Evolutionary conservation across 2,888 invertebrate species (phyloP), one percentile per base, ranked within the genome.

Genomic region (Cerastis leucographa): DNA sequence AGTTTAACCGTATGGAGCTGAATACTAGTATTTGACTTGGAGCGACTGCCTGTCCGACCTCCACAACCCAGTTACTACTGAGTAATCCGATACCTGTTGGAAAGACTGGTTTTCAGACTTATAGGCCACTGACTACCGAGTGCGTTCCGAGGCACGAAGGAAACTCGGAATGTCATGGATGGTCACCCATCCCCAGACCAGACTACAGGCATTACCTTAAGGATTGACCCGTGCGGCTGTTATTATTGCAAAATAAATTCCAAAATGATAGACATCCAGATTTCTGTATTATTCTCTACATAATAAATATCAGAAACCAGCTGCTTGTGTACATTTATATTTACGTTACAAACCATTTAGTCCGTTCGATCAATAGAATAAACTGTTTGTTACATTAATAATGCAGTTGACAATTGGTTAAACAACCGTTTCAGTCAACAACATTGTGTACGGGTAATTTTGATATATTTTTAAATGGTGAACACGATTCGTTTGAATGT

Each of bases 331-430:
- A 54, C n/a, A n/a, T 61, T 74, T 61, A 9, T 66, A 74, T 81
- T 66, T 66, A 35, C n/a, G n/a, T 54, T 54, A 22, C 51, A 46
- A 67, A 81, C 0, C 74, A 67, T 74, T 81, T 56, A 67, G 35
- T 69, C 9, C 7, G 7, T 76, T 51, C 19, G 44, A 49, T 59
- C 14, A 65, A 65, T 76, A 44, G 35, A 42, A 19, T 69, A 44
- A 80, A 65, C 56, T 69, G 76, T 82, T 69, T 82, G 76, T 76
- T 59, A 68, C 82, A 82, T 82, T 25, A 69, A 69, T 40, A 82
- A 80, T 82, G 17, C 25, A 69, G 46, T 56, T 51, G 44, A 59
- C 54, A 69, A 82, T 64, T 64, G 29, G 25, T 75, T 65, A 51
- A 56, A 82, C 40, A 44, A 64, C 49, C 42, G 44, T 9, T 67